Base-by-base conservation (phyloP, 64 coral and sea anemone species). In the Platygyra sinensis region DNA sequence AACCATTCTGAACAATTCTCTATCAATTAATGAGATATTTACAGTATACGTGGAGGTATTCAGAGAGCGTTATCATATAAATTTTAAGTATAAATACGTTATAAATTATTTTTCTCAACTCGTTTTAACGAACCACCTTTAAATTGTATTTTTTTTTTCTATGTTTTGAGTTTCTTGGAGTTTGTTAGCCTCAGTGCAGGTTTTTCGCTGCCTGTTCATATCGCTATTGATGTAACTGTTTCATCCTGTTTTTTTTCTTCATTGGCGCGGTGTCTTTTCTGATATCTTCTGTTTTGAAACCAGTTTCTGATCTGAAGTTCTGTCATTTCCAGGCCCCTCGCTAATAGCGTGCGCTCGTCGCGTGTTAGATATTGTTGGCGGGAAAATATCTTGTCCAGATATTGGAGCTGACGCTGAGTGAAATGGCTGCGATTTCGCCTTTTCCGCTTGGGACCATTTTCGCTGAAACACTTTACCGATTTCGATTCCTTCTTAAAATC, bases 251-350 rank as follows among this genome's bases (percentile, higher is more conserved):
- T 85, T 7, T 12, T 22, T 20, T 85, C 62, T 63, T 85, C 81
- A 5, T 77, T 62, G 7, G 80, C 92, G 8, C 95, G 91, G 52
- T 97, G 91, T 78, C 95, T 86, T 49, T 86, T 94, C 72, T 97
- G 95, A 50, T 97, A 97, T 76, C 95, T 72, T 20, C 93, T 87
- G 79, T 97, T 97, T 91, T 97, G 95, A 72, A 97, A 97, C 95
- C 95, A 97, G 83, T 97, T 97, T 75, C 95, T 82, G 62, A 97
- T 91, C 80, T 97, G 95, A n/a, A 97, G 88, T 74, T 97, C 95
- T 18, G 95, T 97, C 95, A 97, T 97, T 36, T 97, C 95, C 72
- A 97, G 77, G 11, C 91, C 95, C 24, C 82, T 72, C n/a, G 95
- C 95, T 62, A 97, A 83, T 24, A 97, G 87, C 33, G 95, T 97